Conservation (phyloP, 2,113 vertebrate species). For the Odocoileus virginianus region DNA sequence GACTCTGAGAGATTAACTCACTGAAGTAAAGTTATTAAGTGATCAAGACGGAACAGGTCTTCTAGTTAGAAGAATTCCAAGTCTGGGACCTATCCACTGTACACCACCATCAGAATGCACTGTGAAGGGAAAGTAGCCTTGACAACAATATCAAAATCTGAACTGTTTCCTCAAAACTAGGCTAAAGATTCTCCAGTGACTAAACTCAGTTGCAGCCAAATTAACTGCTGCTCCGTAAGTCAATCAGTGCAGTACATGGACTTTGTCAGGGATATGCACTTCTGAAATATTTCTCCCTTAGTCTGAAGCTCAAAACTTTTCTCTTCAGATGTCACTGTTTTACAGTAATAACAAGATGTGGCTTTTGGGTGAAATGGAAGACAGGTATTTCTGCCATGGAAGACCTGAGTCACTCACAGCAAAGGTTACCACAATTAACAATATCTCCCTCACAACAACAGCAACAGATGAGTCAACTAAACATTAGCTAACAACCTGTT, state of each 20-base stretch:
- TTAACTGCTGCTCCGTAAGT: neutral
- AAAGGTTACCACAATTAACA: neutral
- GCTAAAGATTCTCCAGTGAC: slow-evolving; percentile 22
- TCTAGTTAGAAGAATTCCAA: neutral
- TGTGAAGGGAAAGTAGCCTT: neutral
- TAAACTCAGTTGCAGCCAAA: slow-evolving; percentile 21
- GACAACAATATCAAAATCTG: neutral
- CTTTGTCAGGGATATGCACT: neutral
- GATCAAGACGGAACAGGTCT: neutral
- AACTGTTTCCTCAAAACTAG: slow-evolving; percentile 26
- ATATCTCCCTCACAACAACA: neutral
- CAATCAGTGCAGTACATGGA: neutral
- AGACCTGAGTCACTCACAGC: neutral
- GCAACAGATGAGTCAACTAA: neutral
- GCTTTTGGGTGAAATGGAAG: neutral
- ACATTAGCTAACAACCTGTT: neutral
- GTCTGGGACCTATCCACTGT: neutral
- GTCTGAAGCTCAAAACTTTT: neutral
- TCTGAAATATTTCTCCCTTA: neutral
- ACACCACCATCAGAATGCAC: neutral
- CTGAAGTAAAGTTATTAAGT: neutral
- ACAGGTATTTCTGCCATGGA: neutral
- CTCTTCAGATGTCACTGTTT: neutral
- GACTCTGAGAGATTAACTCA: neutral
- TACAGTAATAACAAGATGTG: neutral